phyloP scores from a whole-genome alignment of 2,113 vertebrate species.

The Gopherus evgoodei region DNA sequence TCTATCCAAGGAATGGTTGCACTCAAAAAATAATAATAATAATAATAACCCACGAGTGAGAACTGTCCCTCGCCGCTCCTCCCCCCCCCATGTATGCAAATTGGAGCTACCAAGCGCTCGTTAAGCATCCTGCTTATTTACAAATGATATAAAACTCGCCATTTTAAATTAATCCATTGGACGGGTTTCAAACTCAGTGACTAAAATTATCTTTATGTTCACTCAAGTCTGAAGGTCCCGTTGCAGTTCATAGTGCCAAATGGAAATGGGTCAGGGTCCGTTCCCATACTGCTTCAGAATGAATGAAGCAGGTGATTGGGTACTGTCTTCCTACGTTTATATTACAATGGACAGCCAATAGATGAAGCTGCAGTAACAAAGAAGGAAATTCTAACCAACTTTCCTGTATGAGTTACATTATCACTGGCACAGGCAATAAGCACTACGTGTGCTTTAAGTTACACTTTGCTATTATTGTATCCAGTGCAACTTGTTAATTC shows the following conservation, averaged over 20 bases:
- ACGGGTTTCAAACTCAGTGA: background rate
- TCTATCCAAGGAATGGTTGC: background rate
- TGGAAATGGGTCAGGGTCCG: background rate
- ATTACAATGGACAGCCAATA: background rate
- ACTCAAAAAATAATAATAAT: background rate
- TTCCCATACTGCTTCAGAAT: background rate
- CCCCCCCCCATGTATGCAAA: constrained; percentile 4
- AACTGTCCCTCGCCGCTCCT: background rate
- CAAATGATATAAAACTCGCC: background rate
- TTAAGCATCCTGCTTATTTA: constrained; percentile 39
- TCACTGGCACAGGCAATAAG: constrained; percentile 7
- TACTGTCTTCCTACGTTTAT: constrained; percentile 2
- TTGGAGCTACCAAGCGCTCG: background rate
- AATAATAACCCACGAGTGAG: background rate
- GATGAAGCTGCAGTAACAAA: background rate
- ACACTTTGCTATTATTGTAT: constrained; percentile 41
- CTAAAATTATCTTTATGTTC: background rate
- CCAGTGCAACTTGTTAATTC: constrained; percentile 53
- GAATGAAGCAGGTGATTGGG: constrained; percentile 6
- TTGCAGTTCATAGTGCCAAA: background rate
- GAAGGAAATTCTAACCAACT: background rate
- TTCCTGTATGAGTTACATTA: constrained; percentile 25
- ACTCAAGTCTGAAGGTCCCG: background rate
- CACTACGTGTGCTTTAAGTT: background rate
- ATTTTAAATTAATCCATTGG: background rate